phyloP scores from a whole-genome alignment of 2,113 vertebrate species.

The Tragelaphus strepsiceros region DNA sequence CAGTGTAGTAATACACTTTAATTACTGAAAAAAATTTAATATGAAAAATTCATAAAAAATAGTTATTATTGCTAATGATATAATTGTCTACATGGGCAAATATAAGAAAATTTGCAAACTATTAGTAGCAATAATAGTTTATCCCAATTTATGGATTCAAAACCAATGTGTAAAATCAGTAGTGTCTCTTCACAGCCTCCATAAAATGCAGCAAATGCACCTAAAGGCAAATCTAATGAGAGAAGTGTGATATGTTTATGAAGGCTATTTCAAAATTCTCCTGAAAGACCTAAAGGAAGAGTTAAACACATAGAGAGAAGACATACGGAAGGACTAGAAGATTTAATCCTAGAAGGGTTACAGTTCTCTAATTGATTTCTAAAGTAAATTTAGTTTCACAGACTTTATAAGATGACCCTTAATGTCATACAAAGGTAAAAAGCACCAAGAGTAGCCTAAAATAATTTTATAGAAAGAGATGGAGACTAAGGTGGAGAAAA shows the following conservation, averaged over 20 bases:
- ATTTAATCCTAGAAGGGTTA: neutral
- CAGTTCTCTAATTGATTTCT: neutral
- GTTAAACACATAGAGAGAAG: neutral
- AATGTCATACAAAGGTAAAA: neutral
- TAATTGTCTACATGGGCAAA: neutral
- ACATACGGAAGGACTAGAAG: neutral
- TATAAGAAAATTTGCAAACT: neutral
- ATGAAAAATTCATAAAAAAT: neutral
- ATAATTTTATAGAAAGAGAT: neutral
- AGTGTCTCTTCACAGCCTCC: neutral
- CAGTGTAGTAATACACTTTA: neutral
- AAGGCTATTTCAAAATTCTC: neutral
- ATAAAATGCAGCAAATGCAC: neutral
- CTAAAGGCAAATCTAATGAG: neutral
- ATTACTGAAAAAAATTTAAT: neutral
- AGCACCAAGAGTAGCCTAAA: neutral
- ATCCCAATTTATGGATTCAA: neutral
- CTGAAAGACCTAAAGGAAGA: neutral
- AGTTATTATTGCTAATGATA: neutral
- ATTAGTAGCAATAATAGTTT: neutral
- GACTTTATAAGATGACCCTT: neutral
- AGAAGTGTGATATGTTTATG: neutral
- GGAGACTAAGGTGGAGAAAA: neutral
- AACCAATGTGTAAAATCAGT: neutral
- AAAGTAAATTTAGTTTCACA: neutral